Percentiles rank a stretch among this genome's conserved stretches.
phyloP scores from a whole-genome alignment of 1,140 invertebrate genomes.

The Diprion similis region DNA sequence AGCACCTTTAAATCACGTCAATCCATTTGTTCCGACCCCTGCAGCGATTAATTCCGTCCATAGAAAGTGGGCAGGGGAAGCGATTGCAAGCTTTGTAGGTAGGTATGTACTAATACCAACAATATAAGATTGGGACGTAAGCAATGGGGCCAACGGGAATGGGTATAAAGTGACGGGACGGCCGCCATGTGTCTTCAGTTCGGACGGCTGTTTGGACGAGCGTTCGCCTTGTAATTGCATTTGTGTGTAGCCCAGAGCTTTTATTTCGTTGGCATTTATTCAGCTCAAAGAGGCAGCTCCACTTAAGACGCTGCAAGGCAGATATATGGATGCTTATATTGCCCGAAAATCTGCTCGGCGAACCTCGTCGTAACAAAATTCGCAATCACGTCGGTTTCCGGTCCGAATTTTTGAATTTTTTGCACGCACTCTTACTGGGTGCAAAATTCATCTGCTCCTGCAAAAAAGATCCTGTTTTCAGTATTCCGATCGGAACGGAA shows the following conservation, averaged over 20 bases:
- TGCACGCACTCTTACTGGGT: no score
- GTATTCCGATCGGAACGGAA: no score
- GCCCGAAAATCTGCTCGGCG: constrained; percentile 10
- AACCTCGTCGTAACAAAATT: constrained; percentile 10
- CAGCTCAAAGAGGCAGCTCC: constrained; percentile 46
- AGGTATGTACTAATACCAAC: no score
- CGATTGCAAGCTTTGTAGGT: neutral
- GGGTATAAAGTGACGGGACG: neutral
- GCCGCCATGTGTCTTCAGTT: neutral
- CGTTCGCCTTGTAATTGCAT: constrained; percentile 45
- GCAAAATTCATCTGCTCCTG: no score
- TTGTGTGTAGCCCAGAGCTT: constrained; percentile 48
- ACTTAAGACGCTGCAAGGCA: constrained; percentile 37
- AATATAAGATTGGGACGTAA: neutral
- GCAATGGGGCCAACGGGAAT: neutral
- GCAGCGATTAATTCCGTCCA: no score
- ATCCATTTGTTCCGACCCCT: no score
- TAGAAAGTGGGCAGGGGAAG: no score
- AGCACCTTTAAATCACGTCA: no score
- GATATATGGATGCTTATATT: constrained; percentile 41
- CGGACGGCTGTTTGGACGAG: constrained; percentile 1
- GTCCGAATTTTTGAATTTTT: no score
- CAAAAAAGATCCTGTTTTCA: no score
- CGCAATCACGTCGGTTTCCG: no score
- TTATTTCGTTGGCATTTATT: constrained; percentile 50